Percentiles rank a stretch among this genome's conserved stretches.
Conservation (phyloP, 1,140 invertebrate species). For the Leptonema lineaticorne region DNA sequence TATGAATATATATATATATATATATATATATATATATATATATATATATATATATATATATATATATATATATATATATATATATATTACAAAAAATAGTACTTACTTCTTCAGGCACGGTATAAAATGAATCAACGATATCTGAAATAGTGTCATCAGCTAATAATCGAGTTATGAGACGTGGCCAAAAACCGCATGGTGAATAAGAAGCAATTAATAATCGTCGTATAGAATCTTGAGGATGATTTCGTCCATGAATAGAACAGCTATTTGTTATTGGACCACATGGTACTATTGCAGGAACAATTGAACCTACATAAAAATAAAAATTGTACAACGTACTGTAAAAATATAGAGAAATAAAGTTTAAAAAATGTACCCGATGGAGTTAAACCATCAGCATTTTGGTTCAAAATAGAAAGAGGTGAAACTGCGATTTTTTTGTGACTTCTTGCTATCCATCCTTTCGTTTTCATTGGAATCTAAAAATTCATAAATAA, state of each 20-base stretch:
- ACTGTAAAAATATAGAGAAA: not conserved
- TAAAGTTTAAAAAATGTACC: constrained; percentile 19
- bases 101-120: constrained; percentile 61
- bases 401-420: constrained; percentile 47
- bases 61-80: constrained; percentile 13
- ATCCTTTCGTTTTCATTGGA: constrained; percentile 70
- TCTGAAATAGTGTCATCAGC: constrained; percentile 86
- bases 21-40: constrained; percentile 4
- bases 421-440: constrained; percentile 60
- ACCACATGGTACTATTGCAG: constrained; percentile 38
- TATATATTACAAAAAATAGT: constrained; percentile 42
- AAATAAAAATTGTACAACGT: not conserved
- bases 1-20: not conserved
- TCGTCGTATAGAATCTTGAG: constrained; percentile 63
- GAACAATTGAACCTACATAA: constrained; percentile 34
- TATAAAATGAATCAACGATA: constrained; percentile 72
- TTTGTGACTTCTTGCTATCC: constrained; percentile 62
- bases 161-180: constrained; percentile 87
- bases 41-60: constrained; percentile 41
- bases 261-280: constrained; percentile 45
- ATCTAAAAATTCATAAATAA: constrained; percentile 55
- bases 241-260: constrained; percentile 50
- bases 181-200: constrained; percentile 96
- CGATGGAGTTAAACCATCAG: constrained; percentile 36
- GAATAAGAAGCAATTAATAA: constrained; percentile 92